Evolutionary conservation across 2,797 vertebrate genomes (phyloP), one percentile per base, ranked within the genome.

Genomic region (Falco concolor): DNA sequence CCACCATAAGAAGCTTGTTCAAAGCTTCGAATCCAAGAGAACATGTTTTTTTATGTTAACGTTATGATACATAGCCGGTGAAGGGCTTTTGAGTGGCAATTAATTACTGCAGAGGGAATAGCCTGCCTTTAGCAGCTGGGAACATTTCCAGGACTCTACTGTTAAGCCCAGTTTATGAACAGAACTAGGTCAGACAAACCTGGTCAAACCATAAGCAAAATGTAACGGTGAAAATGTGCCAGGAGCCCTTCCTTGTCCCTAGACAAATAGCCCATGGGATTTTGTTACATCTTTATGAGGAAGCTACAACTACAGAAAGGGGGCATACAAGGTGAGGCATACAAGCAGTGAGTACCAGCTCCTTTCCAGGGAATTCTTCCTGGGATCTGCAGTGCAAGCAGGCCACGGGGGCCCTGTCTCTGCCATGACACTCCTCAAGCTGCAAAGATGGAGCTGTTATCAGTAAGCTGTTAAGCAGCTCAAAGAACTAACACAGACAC

Each of bases 111-210:
- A 89, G 86, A 95, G 94, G 88, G 86, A 96, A 90, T 72, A 95
- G 79, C 70, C 80, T 47, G 84, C 89, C 85, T 95, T 92, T 52
- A 92, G 89, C 90, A 95, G 81, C 84, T 93, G 94, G 94, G 90
- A 96, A 95, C 13, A 1, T 34, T 95, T 96, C 95, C 96, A 97
- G 87, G 67, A 77, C 73, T 95, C 70, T 27, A 74, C 91, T 78
- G 81, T 93, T 94, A 96, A 94, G 79, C 81, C 72, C 78, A 95
- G 93, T 88, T 88, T 89, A 83, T 30, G 90, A 84, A 87, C 74
- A 96, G 81, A 97, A 96, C 89, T 94, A 93, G 93, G 93, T 96
- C 95, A 96, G 92, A 64, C 81, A 89, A 96, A 97, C 92, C 90
- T 97, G 89, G 84, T 82, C 78, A 83, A 85, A 83, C 54, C 63